A percentile compares a stretch with the other conserved stretches of the same genome.
Evolutionary conservation across 2,888 invertebrate species (phyloP).

Genomic region (Hydraecia micacea): DNA sequence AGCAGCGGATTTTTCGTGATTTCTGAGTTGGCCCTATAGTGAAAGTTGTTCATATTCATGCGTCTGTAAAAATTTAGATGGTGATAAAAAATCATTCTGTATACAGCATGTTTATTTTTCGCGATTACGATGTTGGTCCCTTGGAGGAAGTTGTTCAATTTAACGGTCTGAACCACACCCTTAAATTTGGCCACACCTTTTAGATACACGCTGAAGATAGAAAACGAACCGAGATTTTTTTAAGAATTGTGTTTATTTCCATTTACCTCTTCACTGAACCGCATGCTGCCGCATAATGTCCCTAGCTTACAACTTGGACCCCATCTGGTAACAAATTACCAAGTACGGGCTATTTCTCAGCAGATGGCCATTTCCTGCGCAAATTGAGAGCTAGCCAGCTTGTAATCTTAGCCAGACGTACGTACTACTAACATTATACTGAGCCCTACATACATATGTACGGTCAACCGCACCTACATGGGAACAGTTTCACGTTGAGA

Average conservation of each 20-base stretch:
- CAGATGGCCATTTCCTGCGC: slow-evolving; percentile 60
- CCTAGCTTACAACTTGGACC: slow-evolving; percentile 29
- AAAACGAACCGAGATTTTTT: not conserved
- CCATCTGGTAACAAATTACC: slow-evolving; percentile 57
- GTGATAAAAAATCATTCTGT: too few species aligned
- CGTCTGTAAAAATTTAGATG: too few species aligned
- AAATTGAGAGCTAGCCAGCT: slow-evolving; percentile 62
- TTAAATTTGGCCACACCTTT: not conserved
- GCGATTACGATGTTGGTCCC: not conserved
- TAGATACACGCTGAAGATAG: not conserved
- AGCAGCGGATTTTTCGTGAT: too few species aligned
- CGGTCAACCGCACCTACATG: not conserved
- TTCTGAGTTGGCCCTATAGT: too few species aligned
- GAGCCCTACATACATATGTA: not conserved
- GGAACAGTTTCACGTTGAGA: not conserved
- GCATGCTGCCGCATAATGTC: too few species aligned
- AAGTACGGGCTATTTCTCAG: slow-evolving; percentile 59
- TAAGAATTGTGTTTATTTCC: not conserved
- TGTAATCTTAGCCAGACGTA: slow-evolving; percentile 54
- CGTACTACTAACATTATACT: slow-evolving; percentile 20
- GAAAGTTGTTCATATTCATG: too few species aligned
- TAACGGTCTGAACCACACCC: not conserved
- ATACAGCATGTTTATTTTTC: not conserved
- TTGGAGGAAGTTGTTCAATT: not conserved
- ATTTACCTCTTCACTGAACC: not conserved